A percentile compares a stretch with the other conserved stretches of the same genome.
phyloP scores from a whole-genome alignment of 2,113 vertebrate species.

The Eonycteris spelaea region DNA sequence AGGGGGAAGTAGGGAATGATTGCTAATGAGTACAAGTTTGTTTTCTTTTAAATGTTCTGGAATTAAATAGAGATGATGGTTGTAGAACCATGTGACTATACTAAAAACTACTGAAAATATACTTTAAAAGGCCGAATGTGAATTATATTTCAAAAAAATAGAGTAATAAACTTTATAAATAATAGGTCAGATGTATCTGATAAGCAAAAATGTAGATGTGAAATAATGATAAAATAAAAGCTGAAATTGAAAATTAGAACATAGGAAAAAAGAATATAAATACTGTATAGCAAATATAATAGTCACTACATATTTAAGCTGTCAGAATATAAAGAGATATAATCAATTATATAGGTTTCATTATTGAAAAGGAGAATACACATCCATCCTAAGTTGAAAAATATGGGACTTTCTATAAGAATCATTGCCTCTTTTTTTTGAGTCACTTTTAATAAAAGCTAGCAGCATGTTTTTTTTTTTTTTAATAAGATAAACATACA shows the following conservation, averaged over 20 bases:
- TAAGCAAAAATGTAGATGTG: not conserved
- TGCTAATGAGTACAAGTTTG: not conserved
- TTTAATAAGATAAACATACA: not conserved
- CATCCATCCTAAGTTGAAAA: not conserved
- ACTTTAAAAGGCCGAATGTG: not conserved
- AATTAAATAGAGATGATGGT: not conserved
- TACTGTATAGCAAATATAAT: not conserved
- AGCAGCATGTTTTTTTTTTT: not conserved
- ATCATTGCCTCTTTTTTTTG: not conserved
- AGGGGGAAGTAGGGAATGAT: not conserved
- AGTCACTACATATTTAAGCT: constrained; percentile 3
- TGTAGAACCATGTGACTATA: not conserved
- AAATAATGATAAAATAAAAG: not conserved
- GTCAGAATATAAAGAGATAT: not conserved
- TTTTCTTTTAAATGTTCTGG: not conserved
- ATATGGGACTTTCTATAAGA: not conserved
- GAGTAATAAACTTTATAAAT: not conserved
- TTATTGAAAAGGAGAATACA: not conserved
- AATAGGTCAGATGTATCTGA: not conserved
- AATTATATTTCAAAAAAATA: not conserved
- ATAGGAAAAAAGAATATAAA: not conserved
- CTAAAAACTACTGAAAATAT: not conserved
- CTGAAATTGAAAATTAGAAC: not conserved
- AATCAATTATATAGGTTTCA: not conserved
- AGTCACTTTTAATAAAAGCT: not conserved